Base-by-base conservation (phyloP, 2,113 vertebrate species). In the Aegotheles bennettii region DNA sequence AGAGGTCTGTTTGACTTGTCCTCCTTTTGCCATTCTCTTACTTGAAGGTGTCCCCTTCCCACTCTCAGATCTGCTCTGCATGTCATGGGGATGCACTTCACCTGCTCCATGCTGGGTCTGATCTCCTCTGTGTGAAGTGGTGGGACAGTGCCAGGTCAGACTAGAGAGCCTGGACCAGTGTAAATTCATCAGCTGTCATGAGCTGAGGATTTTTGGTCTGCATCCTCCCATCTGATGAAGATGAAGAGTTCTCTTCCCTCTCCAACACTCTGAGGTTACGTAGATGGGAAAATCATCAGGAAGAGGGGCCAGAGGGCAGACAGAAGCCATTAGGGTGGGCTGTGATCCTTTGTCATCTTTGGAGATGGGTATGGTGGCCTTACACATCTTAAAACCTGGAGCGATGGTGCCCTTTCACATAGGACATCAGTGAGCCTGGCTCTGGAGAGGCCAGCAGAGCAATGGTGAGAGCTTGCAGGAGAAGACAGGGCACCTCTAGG, bases 351-450 rank as follows among this genome's bases (percentile, higher is more conserved):
- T 1, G 3, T 53, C 48, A 40, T 53, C 25, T 75, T 31, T 76
- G 82, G 80, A 88, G 28, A 11, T 70, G 68, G 35, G 45, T 70
- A 42, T 1, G 4, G 47, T 70, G 67, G 84, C 50, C 86, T 81
- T 21, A 31, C 45, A 33, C 35, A 24, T 19, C 87, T 79, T 88
- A 89, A 95, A 89, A 68, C 11, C 81, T 90, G 91, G 93, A 85
- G 88, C 50, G 69, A 38, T 3, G 21, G 23, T 84, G 53, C n/a
- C 57, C 14, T 26, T 94, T 61, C 36, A 14, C 7, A 2, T 6
- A 24, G 0, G n/a, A 9, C 19, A 21, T 12, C 5, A 8, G 36
- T 0, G 0, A 76, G 33, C 25, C 12, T 45, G 45, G n/a, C 17
- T 57, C 14, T 36, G 11, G 65, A 53, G 23, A 38, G 24, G 6